phyloP scores from a whole-genome alignment of 2,888 invertebrate species.

The Euproctis similis region DNA sequence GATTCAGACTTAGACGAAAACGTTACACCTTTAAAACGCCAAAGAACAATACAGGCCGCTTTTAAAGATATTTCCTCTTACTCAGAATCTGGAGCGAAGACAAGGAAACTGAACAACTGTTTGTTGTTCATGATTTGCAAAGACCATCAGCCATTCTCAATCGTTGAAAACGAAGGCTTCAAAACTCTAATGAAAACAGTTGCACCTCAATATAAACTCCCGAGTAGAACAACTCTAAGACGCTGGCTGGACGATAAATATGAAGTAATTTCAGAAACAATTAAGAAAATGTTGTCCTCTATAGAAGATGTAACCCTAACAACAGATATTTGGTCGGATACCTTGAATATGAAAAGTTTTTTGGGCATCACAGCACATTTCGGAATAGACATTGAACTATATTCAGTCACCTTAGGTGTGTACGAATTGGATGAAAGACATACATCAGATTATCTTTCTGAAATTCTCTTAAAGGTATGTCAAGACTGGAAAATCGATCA shows the following conservation, averaged over 20 bases:
- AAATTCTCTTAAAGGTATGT: neutral
- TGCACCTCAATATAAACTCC: constrained; percentile 1
- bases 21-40: too few species aligned
- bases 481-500: constrained; percentile 1
- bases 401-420: neutral
- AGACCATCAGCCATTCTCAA: constrained; percentile 1
- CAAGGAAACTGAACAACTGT: neutral
- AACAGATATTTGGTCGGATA: constrained; percentile 4
- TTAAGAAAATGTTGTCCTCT: constrained; percentile 2
- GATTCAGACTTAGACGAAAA: too few species aligned
- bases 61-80: neutral
- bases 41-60: neutral
- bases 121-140: constrained; percentile 2
- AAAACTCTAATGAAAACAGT: neutral
- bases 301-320: too few species aligned
- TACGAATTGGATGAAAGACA: constrained; percentile 1
- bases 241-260: constrained; percentile 1
- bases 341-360: constrained; percentile 3
- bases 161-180: constrained; percentile 3
- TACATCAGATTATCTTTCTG: too few species aligned
- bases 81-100: constrained; percentile 1
- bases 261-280: too few species aligned
- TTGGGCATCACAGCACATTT: constrained; percentile 1
- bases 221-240: neutral
- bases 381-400: neutral